Conservation (phyloP, 2,888 invertebrate genomes). For the Tenthredo livida region DNA sequence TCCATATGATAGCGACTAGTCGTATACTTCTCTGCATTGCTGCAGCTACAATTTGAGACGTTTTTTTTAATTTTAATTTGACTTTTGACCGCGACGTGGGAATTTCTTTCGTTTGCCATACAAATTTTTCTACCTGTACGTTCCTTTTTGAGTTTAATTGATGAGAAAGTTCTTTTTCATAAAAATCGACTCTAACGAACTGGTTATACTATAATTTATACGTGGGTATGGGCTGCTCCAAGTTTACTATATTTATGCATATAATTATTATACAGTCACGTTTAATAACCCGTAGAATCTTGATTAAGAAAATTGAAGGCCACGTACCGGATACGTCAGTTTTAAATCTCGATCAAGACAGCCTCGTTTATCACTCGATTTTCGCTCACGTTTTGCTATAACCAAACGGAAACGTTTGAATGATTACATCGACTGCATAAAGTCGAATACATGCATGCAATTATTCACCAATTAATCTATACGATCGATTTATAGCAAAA, state of each 20-base stretch:
- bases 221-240: not conserved
- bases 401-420: not conserved
- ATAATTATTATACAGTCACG: conserved; percentile 20
- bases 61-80: not conserved
- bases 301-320: conserved; percentile 20
- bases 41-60: not conserved
- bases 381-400: not conserved
- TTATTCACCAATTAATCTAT: not conserved
- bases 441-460: not conserved
- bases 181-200: not conserved
- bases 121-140: not conserved
- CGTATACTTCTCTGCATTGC: not conserved
- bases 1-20: conserved; percentile 57
- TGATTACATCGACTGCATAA: not conserved
- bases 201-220: not conserved
- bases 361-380: conserved; percentile 35
- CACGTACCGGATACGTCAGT: conserved; percentile 42
- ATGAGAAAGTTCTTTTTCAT: not conserved
- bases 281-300: not conserved
- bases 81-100: not conserved
- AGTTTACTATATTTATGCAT: conserved; percentile 13
- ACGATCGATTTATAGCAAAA: not conserved
- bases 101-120: not conserved
- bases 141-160: not conserved
- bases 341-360: conserved; percentile 26